Base-by-base conservation (phyloP, 2,888 invertebrate genomes). In the Agonopterix alstromeriana region DNA sequence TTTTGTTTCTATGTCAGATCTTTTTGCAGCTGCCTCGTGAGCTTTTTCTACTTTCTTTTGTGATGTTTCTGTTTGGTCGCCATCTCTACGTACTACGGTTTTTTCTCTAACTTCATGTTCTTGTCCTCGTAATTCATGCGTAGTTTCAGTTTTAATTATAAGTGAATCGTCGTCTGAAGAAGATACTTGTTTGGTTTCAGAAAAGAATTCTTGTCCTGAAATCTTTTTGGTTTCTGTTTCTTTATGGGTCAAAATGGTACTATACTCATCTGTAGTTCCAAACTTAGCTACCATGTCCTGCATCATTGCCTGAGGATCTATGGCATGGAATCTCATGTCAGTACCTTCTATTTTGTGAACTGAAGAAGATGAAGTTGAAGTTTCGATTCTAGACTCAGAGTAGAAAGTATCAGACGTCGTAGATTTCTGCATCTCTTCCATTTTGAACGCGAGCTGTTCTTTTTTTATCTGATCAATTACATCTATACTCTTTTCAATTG, bases 1-100 rank as follows among this genome's bases (percentile, higher is more conserved):
- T 66, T 88, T 88, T 0, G 84, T 87, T 77, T 89, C 90, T 36
- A 76, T 58, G 52, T 89, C 89, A 10, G 82, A 81, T 56, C 87
- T 67, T 59, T 87, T 90, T 10, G 86, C 86, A 1, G 82, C 74
- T 36, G 87, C 87, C 70, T 89, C 89, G 55, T 90, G 89, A 48
- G 89, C 89, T 62, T 84, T 90, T 67, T 90, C 90, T 27, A 89
- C 60, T 64, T 86, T 86, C 55, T 88, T 88, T 63, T 90, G 85
- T 8, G 86, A 86, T 17, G 89, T 88, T 64, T 90, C 88, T 12
- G 83, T 89, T 62, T 83, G 77, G 46, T 86, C 86, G 8, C 90
- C 89, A 40, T 85, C 86, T 59, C 72, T 83, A 35, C 82, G 77
- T 2, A 83, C 65, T 10, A 68, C 85, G 42, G 82, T 84, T 67